phyloP scores from a whole-genome alignment of 2,888 invertebrate genomes.

The Papilio protenor region DNA sequence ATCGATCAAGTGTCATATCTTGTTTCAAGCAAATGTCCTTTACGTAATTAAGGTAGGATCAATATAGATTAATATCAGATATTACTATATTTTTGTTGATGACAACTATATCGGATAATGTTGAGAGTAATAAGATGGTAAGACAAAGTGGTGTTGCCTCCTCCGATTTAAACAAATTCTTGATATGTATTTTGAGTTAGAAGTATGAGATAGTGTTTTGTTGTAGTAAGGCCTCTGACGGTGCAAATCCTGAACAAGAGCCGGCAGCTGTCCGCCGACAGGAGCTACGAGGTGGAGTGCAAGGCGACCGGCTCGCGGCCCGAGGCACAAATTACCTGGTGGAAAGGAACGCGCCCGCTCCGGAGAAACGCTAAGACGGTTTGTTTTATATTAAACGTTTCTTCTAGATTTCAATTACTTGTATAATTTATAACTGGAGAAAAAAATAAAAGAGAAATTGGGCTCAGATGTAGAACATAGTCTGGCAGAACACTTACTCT shows the following conservation, averaged over 20 bases:
- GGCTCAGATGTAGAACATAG: too few species aligned
- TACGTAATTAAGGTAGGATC: not conserved
- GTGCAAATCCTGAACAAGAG: constrained; percentile 93
- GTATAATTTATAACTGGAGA: too few species aligned
- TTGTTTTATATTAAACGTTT: constrained; percentile 66
- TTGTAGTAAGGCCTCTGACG: constrained; percentile 92
- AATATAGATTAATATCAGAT: not conserved
- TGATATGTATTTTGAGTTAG: not conserved
- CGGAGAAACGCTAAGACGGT: constrained; percentile 90
- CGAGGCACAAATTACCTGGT: constrained; percentile 93
- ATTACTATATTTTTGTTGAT: not conserved
- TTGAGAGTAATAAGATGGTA: not conserved
- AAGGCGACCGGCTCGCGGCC: constrained; percentile 92
- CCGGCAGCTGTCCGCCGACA: constrained; percentile 91
- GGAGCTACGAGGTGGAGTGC: constrained; percentile 93
- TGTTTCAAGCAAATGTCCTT: not conserved
- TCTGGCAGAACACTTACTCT: too few species aligned
- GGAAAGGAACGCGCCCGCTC: constrained; percentile 91
- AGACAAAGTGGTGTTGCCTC: not conserved
- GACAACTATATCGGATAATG: not conserved
- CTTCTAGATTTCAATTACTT: not conserved
- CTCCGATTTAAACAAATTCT: not conserved
- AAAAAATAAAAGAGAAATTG: too few species aligned
- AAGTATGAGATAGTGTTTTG: constrained; percentile 48
- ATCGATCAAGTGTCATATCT: constrained; percentile 23